Evolutionary conservation across 2,113 vertebrate species (phyloP).

Genomic region (Cairina moschata): DNA sequence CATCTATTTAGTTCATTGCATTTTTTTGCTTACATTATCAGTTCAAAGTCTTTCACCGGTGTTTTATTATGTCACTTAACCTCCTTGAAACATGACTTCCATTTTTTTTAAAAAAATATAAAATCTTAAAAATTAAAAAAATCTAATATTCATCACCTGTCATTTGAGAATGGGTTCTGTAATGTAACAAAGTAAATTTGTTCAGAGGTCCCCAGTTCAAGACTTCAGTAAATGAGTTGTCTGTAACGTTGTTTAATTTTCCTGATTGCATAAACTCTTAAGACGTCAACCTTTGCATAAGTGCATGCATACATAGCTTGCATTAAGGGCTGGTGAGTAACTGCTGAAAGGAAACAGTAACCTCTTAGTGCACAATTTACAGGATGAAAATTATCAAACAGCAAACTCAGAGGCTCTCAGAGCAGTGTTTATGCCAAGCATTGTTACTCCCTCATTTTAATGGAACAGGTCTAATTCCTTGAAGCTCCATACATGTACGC

Average conservation of each 20-base stretch:
- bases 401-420: background rate
- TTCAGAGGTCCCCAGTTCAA: background rate
- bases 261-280: background rate
- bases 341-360: background rate
- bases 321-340: background rate
- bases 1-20: background rate
- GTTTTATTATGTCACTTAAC: background rate
- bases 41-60: background rate
- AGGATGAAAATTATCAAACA: background rate
- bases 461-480: background rate
- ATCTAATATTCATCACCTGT: background rate
- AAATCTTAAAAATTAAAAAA: background rate
- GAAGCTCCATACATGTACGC: fast-evolving
- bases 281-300: background rate
- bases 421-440: background rate
- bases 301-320: background rate
- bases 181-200: background rate
- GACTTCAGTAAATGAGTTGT: background rate
- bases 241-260: background rate
- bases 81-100: background rate
- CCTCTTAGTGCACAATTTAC: background rate
- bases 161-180: background rate
- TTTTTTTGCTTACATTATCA: background rate
- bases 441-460: background rate
- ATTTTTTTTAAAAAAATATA: background rate